Base-by-base conservation (phyloP, 2,797 vertebrate genomes). In the Hydrolagus colliei region DNA sequence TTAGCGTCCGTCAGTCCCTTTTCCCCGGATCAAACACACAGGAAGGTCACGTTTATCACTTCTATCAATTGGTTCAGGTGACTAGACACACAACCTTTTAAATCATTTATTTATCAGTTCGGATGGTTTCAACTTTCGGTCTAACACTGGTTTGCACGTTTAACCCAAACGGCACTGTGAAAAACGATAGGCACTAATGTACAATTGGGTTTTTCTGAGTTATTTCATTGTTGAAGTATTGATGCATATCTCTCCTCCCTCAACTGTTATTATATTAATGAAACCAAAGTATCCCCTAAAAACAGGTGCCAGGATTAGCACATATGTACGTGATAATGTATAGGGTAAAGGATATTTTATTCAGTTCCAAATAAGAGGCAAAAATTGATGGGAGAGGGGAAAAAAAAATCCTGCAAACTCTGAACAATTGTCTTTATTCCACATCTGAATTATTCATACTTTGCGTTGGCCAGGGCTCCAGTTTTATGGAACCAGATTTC, bases 11-110 rank as follows among this genome's bases (percentile, higher is more conserved):
- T 12, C 79, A 16, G 14, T 20, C 32, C 79, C 20, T 35, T 27
- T 27, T 84, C 18, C 67, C 67, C 41, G 32, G 32, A 68, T 68
- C 79, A 35, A 18, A 16, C 82, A 87, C 77, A 91, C 92, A 93
- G 93, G 93, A 92, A 92, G 92, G 92, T 92, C 89, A 93, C 93
- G 93, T 93, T 95, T 93, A 93, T 90, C 93, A 92, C 92, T 93
- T 93, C 91, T 88, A 93, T 90, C 91, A 90, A 88, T 90, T 87
- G 89, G 87, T 92, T 91, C 90, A 86, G 88, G 90, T 92, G 91
- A 92, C 91, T 90, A 87, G 89, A 89, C 90, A 89, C 89, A 88
- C 90, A 89, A 88, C 91, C 88, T 88, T 32, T 59, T 22, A 86
- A 85, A 94, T 95, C 89, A 92, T 94, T 95, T 92, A 95, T 95